A percentile compares a stretch with the other conserved stretches of the same genome.
Evolutionary conservation across 2,113 vertebrate species (phyloP).

Genomic region (Eleginops maclovinus): DNA sequence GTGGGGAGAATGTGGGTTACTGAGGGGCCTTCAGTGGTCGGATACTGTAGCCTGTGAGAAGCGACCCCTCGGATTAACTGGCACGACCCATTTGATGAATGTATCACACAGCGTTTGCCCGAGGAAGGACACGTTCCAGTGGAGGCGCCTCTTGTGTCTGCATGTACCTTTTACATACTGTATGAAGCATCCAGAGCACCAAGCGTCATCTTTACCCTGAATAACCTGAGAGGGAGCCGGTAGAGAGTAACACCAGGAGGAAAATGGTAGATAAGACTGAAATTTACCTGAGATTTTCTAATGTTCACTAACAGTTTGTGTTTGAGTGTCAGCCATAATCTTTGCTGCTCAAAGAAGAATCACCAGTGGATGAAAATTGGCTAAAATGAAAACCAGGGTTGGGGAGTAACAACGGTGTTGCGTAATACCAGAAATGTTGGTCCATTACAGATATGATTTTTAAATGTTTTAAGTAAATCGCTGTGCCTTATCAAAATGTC

Average conservation of each 20-base stretch:
- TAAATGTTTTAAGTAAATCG: too few relatives aligned
- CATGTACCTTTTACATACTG: conserved; percentile 73
- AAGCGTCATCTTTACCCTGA: conserved; percentile 41
- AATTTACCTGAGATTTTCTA: background rate
- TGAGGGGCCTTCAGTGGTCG: conserved; percentile 8
- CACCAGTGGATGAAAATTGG: too few relatives aligned
- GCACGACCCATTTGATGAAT: conserved; percentile 33
- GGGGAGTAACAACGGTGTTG: too few relatives aligned
- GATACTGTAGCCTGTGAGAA: conserved; percentile 11
- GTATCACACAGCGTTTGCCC: conserved; percentile 48
- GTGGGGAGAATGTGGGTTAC: conserved; percentile 21
- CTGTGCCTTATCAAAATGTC: too few relatives aligned
- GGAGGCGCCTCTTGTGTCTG: conserved; percentile 41
- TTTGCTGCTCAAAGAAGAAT: too few relatives aligned
- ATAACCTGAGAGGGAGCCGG: conserved; percentile 35
- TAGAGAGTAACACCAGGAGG: background rate
- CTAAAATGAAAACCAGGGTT: too few relatives aligned
- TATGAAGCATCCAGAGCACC: conserved; percentile 64
- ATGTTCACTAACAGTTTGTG: too few relatives aligned
- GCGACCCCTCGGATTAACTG: conserved; percentile 25
- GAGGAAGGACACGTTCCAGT: conserved; percentile 49
- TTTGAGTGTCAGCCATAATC: too few relatives aligned
- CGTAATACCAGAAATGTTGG: too few relatives aligned
- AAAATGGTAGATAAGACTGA: conserved; percentile 5
- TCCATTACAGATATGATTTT: too few relatives aligned